phyloP scores from a whole-genome alignment of 1,140 invertebrate species.

The Paralvinella palmiformis region DNA sequence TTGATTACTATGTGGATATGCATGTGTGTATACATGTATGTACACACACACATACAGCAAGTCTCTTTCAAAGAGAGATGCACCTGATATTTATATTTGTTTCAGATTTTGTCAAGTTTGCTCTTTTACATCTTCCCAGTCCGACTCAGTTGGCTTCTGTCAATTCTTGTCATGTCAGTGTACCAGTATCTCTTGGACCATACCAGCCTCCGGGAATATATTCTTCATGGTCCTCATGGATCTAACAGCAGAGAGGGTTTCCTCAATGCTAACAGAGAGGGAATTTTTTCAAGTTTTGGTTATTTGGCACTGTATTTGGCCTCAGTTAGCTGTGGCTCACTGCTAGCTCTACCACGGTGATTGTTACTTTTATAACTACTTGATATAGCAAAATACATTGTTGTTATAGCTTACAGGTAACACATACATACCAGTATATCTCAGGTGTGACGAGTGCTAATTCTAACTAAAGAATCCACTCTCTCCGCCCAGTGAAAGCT shows the following conservation, averaged over 20 bases:
- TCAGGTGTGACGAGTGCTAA: no score
- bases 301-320: constrained; percentile 77
- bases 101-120: neutral
- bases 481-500: neutral
- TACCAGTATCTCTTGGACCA: constrained; percentile 66
- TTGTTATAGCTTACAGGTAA: neutral
- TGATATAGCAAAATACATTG: neutral
- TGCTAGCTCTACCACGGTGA: constrained; percentile 54
- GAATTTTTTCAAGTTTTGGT: constrained; percentile 73
- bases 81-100: no score
- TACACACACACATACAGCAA: no score
- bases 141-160: constrained; percentile 31
- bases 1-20: no score
- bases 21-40: no score
- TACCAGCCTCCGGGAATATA: constrained; percentile 62
- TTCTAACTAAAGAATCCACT: neutral
- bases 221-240: constrained; percentile 57
- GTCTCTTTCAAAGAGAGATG: no score
- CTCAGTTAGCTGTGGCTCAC: constrained; percentile 62
- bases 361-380: neutral
- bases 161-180: constrained; percentile 54
- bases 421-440: no score
- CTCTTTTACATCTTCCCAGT: neutral
- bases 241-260: constrained; percentile 55
- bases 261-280: constrained; percentile 81